Base-by-base conservation (phyloP, 2,888 invertebrate species). In the Pantelozetes paolii region DNA sequence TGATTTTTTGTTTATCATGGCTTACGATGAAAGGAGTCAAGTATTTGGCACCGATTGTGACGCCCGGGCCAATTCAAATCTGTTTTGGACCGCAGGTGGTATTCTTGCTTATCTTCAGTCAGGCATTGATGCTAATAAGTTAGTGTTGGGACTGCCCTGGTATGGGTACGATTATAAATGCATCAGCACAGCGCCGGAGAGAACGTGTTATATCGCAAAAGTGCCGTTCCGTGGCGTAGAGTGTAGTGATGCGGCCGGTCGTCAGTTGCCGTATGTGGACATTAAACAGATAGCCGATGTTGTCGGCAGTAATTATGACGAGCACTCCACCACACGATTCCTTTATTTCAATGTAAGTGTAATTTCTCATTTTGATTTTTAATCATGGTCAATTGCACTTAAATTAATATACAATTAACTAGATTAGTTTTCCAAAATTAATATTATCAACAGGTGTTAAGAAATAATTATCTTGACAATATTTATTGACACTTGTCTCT, bases 141-240 rank as follows among this genome's bases (percentile, higher is more conserved):
- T 83, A 75, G 80, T 83, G 3, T 78, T 83, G 3, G 83, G 82
- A 20, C 78, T 83, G 11, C 83, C 83, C 0, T 83, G 83, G 83
- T 83, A 83, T 77, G 83, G 83, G 3, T 83, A 83, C 77, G 75
- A 79, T 72, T 83, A 83, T 76, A 77, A 77, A 3, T 83, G 83
- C 76, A 54, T 79, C 40, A 28, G 3, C 1, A 59, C 67, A 9
- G 74, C 20, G 11, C 40, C 73, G 5, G 36, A 50, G 18, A 8
- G 23, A 11, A 72, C 20, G 9, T 79, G 83, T 76, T 73, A 70
- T 45, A 81, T 83, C 42, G 77, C 79, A 50, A 72, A 80, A 45
- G 80, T 81, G 3, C 82, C 82, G 23, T 83, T 82, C 77, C 79
- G 82, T 32, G 82, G 82, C 11, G 81, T 80, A 1, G 79, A 80